Percentiles rank a stretch among this genome's conserved stretches.
Conservation (phyloP, 2,888 invertebrate species). For the Busseola fusca region DNA sequence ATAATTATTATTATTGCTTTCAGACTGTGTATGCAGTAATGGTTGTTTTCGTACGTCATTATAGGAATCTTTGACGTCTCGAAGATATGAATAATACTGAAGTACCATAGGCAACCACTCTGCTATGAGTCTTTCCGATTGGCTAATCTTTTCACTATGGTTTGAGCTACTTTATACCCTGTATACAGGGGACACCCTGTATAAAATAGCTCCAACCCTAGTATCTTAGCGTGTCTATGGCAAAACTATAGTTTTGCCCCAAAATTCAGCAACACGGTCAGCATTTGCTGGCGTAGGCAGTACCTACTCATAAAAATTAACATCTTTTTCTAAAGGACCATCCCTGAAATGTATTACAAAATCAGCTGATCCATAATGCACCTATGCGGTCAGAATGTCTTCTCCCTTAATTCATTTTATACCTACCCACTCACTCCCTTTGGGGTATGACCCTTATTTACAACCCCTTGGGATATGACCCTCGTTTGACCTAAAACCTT, state of each 20-base stretch:
- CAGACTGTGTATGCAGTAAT: background rate
- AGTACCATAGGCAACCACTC: background rate
- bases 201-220: no score
- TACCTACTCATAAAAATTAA: background rate
- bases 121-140: background rate
- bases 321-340: no score
- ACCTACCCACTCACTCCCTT: background rate
- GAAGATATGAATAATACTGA: background rate
- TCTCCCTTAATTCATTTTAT: background rate
- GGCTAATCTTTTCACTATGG: no score
- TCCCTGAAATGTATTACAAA: background rate
- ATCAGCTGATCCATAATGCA: no score
- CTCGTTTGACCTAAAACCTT: background rate
- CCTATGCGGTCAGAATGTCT: background rate
- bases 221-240: no score
- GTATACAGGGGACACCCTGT: no score
- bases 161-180: background rate
- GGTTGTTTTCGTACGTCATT: background rate
- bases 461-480: background rate
- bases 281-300: background rate
- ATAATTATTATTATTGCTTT: slow-evolving; percentile 32
- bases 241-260: no score
- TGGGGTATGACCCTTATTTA: background rate
- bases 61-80: background rate
- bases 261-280: background rate